Evolutionary conservation across 2,113 vertebrate species (phyloP), one percentile per base, ranked within the genome.

Genomic region (Microtus ochrogaster): DNA sequence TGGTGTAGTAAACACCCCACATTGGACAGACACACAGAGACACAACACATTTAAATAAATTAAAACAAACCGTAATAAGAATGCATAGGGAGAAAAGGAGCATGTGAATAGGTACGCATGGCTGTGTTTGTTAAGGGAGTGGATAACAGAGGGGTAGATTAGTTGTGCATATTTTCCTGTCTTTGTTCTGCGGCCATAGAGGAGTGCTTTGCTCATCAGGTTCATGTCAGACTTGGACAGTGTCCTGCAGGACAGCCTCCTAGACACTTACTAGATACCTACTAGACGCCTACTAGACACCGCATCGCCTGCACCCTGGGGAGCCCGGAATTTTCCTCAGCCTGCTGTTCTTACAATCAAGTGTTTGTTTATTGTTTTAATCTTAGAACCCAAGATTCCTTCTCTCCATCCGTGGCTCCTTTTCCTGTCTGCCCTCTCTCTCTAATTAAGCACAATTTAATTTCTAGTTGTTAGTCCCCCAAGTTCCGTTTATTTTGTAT

Each of bases 401-500:
- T 49, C 33, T 74, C 73, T 36, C 14, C 10, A 85, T 30, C 7
- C 30, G 10, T 44, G 24, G 33, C 30, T 16, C 33, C 28, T 24
- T 77, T 7, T 30, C 17, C 2, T 17, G 12, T 1, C 3, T 5
- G 44, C 17, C 49, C 16, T 28, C 22, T 90, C 21, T 84, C 6
- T 36, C 90, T 93, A 93, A 84, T 2, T 74, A 1, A 84, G 9
- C 7, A 73, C 77, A 33, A 90, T 86, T 76, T 94, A 92, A 95
- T 81, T 87, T 47, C 19, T 82, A 24, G 6, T n/a, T 30, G 26
- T 58, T 39, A 3, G 12, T 49, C 3, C 9, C 24, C 28, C 22
- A 7, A 55, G 14, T 90, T 96, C 58, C 86, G 33, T 19, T 97
- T 19, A 89, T 76, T 61, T 81, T 33, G n/a, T 5, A 61, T 76